Base-by-base conservation (phyloP, 2,888 invertebrate species). In the Globia sparganii region DNA sequence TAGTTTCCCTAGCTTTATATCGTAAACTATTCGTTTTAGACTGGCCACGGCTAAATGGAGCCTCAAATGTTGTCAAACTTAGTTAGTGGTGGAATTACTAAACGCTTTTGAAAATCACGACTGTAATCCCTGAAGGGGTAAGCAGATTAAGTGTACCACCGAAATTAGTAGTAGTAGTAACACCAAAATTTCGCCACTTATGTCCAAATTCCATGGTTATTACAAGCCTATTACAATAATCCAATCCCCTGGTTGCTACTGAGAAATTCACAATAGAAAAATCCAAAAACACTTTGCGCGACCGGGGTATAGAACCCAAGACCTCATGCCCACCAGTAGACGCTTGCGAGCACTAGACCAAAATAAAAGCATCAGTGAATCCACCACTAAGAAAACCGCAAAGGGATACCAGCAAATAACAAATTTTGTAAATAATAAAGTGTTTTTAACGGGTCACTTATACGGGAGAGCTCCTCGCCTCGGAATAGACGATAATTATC, bases 361-460 rank as follows among this genome's bases (percentile, higher is more conserved):
- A 77, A n/a, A 75, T 25, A 43, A 37, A 31, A 13, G 2, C 37
- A 21, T 73, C 65, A 40, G 31, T 66, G 46, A 56, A 75, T 40
- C 21, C 58, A 75, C n/a, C 37, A 59, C n/a, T 59, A 31, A n/a
- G 4, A n/a, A 28, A 31, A 53, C 28, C 28, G 4, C 28, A 34
- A 71, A 34, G 15, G 8, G 21, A 67, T 40, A 58, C 6, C 49
- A 71, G 67, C 15, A 53, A 64, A 37, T 9, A 64, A 28, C 0
- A 8, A 64, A 21, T 66, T 59, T 61, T 86, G 77, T 67, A 81
- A 72, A 77, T 85, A 69, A 59, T 64, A 66, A 34, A 28, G 18
- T 58, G 13, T 72, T 49, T 61, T 18, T 9, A 40, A 53, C 21
- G 21, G n/a, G 2, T 40, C 21, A 13, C 1, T 75, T 58, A 56